Evolutionary conservation across 53 echinoderm and acorn worm genomes (phyloP).

Genomic region (Antedon mediterranea): DNA sequence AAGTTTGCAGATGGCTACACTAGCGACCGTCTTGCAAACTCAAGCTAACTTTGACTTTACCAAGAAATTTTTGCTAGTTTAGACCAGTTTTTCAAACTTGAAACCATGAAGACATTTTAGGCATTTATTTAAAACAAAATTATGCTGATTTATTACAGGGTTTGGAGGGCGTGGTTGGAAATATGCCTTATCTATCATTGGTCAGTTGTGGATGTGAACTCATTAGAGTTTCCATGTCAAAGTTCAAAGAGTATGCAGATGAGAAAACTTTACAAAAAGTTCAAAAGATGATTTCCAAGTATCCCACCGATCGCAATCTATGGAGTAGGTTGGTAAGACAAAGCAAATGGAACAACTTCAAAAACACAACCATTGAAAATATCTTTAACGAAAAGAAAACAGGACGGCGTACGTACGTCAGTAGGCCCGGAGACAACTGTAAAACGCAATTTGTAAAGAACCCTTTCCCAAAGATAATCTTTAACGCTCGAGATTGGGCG

Average conservation of each 20-base stretch:
- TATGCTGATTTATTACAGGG: constrained; percentile 31
- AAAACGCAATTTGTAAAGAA: not conserved
- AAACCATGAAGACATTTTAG: too few relatives aligned
- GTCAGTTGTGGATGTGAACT: constrained; percentile 84
- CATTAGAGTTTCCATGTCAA: constrained; percentile 80
- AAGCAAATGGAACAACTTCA: constrained; percentile 83
- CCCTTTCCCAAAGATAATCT: not conserved
- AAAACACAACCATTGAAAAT: constrained; percentile 45
- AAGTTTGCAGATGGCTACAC: too few relatives aligned
- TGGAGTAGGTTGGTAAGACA: constrained; percentile 70
- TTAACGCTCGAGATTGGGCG: not conserved
- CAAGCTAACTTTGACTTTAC: too few relatives aligned
- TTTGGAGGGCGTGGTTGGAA: constrained; percentile 36
- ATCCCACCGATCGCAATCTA: constrained; percentile 51
- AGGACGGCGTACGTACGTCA: constrained; percentile 13
- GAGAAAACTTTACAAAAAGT: constrained; percentile 45
- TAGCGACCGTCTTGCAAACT: too few relatives aligned
- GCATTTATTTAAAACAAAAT: not conserved
- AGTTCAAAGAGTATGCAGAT: constrained; percentile 72
- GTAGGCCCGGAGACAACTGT: not conserved
- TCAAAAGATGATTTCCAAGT: constrained; percentile 33
- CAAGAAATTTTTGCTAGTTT: too few relatives aligned
- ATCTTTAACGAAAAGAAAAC: constrained; percentile 25
- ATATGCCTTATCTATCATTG: constrained; percentile 69
- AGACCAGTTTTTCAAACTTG: too few relatives aligned